phyloP scores from a whole-genome alignment of 1,140 invertebrate species.

The Ostrea edulis region DNA sequence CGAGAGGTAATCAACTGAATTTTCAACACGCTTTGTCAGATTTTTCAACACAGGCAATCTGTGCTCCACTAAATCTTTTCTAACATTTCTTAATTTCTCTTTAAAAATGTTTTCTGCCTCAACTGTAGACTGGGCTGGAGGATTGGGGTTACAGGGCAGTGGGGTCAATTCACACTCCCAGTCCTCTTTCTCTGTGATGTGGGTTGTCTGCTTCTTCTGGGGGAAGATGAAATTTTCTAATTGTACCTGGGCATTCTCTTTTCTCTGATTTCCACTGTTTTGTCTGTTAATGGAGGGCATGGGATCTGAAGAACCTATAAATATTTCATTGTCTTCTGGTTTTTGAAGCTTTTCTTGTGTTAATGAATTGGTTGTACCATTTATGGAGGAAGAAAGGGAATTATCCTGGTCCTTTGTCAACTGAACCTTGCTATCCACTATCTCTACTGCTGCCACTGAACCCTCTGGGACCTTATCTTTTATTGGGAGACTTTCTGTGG shows the following conservation, averaged over 20 bases:
- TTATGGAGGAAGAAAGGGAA: not conserved
- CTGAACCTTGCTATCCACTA: too few relatives aligned
- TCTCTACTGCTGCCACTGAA: not conserved
- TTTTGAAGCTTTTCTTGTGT: not conserved
- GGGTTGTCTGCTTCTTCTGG: not conserved
- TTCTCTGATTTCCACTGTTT: not conserved
- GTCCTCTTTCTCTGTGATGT: not conserved
- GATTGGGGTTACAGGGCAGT: not conserved
- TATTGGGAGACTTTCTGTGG: not conserved
- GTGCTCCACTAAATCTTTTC: not conserved
- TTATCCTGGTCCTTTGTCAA: not conserved
- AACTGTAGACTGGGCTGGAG: not conserved
- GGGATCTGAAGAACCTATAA: not conserved
- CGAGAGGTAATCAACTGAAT: not conserved
- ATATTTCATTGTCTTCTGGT: not conserved
- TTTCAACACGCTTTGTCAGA: not conserved
- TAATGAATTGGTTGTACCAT: not conserved
- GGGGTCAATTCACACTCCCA: not conserved
- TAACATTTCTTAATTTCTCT: not conserved
- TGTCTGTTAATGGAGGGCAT: not conserved
- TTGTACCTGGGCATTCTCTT: not conserved
- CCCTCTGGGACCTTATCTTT: not conserved
- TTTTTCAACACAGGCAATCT: slow-evolving; percentile 47
- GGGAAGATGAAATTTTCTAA: not conserved
- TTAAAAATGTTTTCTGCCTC: slow-evolving; percentile 8